A percentile compares a stretch with the other conserved stretches of the same genome.
Evolutionary conservation across 2,113 vertebrate genomes (phyloP).

Genomic region (Chloropsis hardwickii): DNA sequence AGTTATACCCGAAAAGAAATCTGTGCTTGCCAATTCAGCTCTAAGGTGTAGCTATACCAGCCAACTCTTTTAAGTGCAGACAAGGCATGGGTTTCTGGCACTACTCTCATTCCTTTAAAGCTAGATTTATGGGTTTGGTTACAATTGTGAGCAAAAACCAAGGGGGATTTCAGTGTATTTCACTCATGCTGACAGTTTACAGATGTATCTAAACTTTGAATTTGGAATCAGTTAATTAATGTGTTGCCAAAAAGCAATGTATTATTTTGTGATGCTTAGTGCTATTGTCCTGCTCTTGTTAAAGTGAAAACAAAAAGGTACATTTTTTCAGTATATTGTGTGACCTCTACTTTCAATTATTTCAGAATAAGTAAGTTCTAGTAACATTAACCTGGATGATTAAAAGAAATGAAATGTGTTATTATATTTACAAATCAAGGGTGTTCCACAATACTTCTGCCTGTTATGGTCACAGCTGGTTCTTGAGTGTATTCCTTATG

Average conservation of each 20-base stretch:
- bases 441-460: not conserved
- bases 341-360: not conserved
- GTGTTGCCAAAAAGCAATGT: not conserved
- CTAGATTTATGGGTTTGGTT: slow-evolving; percentile 40
- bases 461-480: not conserved
- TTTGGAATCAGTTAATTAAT: not conserved
- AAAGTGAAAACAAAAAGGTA: slow-evolving; percentile 72
- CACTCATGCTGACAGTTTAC: not conserved
- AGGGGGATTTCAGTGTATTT: slow-evolving; percentile 16
- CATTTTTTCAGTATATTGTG: slow-evolving; percentile 68
- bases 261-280: slow-evolving; percentile 33
- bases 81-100: slow-evolving; percentile 26
- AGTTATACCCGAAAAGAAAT: not conserved
- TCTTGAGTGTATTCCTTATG: not conserved
- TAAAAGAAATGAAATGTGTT: not conserved
- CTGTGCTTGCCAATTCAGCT: slow-evolving; percentile 43
- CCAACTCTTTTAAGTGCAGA: slow-evolving; percentile 45
- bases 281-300: slow-evolving; percentile 78
- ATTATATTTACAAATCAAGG: not conserved
- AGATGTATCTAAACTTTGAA: slow-evolving; percentile 9
- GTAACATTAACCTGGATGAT: not conserved
- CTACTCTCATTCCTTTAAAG: slow-evolving; percentile 5
- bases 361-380: not conserved
- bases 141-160: slow-evolving; percentile 15
- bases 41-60: slow-evolving; percentile 39